Conservation (phyloP, 1,140 invertebrate genomes). For the Dolichoris vasculosae region DNA sequence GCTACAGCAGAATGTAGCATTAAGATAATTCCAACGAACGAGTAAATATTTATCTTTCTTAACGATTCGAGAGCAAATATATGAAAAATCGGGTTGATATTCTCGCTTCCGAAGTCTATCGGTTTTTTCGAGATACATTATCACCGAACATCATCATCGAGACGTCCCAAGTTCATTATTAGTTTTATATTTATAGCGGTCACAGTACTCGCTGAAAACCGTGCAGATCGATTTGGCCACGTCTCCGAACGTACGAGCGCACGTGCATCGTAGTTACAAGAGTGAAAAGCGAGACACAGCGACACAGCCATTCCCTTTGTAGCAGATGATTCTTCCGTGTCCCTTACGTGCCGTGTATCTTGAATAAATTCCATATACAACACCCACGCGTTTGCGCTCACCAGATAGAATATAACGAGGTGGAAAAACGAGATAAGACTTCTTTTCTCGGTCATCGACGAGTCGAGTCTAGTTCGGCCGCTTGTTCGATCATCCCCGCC, state of each 20-base stretch:
- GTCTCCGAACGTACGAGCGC: too few species aligned
- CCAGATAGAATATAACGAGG: conserved; percentile 27
- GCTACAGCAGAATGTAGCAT: too few species aligned
- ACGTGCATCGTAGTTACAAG: neutral
- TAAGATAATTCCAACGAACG: too few species aligned
- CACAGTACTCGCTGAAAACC: too few species aligned
- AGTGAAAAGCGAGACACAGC: neutral
- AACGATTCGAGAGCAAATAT: too few species aligned
- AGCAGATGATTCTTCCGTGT: conserved; percentile 30
- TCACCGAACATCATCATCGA: neutral
- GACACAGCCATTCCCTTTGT: conserved; percentile 19
- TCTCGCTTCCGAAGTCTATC: neutral
- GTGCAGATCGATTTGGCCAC: too few species aligned
- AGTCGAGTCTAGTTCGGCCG: neutral
- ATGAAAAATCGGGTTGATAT: too few species aligned
- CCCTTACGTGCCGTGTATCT: neutral
- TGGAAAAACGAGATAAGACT: conserved; percentile 33
- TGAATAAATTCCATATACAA: neutral
- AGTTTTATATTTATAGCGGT: neutral
- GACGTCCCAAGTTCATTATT: neutral
- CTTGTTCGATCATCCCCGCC: neutral
- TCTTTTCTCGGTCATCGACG: conserved; percentile 27
- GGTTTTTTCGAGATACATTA: neutral
- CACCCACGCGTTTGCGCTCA: neutral
- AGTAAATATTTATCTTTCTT: too few species aligned